A percentile compares a stretch with the other conserved stretches of the same genome.
Conservation (phyloP, 1,140 invertebrate species). For the Alviniconcha marisindica region DNA sequence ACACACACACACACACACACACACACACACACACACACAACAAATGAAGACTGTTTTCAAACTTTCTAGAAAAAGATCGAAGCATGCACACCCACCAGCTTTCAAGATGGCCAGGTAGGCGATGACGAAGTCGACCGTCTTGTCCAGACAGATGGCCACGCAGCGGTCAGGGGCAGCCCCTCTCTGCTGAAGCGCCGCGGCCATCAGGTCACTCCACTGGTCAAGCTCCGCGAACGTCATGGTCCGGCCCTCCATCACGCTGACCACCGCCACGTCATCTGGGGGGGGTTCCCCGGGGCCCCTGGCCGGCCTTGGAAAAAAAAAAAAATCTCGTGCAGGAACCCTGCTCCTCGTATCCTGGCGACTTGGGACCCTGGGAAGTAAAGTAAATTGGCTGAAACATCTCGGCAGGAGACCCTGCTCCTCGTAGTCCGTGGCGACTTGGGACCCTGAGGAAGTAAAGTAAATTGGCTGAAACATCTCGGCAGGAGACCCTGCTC, state of each 20-base stretch:
- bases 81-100: conserved; percentile 74
- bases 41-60: no score
- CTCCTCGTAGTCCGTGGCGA: conserved; percentile 59
- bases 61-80: no score
- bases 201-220: conserved; percentile 60
- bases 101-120: conserved; percentile 78
- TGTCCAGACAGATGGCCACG: conserved; percentile 77
- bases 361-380: no score
- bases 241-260: conserved; percentile 42
- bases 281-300: conserved; percentile 61
- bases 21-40: conserved; percentile 18
- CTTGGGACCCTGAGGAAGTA: no score
- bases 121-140: conserved; percentile 74
- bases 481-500: conserved; percentile 64
- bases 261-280: conserved; percentile 63
- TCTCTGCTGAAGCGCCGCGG: conserved; percentile 50
- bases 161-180: conserved; percentile 66
- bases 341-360: conserved; percentile 62
- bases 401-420: conserved; percentile 67
- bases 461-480: conserved; percentile 67
- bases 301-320: no score
- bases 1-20: conserved; percentile 27
- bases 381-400: no score
- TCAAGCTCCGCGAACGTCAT: conserved; percentile 68
- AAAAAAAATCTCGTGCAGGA: conserved; percentile 72